Evolutionary conservation across 2,113 vertebrate species (phyloP), one percentile per base, ranked within the genome.

Genomic region (Heterochromis multidens): DNA sequence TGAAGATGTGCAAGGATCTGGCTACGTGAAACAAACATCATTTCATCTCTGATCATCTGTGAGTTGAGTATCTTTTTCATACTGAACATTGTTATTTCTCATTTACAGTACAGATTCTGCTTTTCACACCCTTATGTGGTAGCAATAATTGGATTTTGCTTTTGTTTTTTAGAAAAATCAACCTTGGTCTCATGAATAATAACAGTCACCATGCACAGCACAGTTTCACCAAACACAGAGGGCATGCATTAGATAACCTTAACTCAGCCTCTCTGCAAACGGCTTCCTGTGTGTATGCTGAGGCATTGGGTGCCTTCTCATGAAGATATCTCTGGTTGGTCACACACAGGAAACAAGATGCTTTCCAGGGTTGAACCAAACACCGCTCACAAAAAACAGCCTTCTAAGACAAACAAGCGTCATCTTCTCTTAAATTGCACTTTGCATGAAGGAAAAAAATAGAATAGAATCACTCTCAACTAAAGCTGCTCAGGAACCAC

Each of bases 321-420:
- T 59, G 57, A 82, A 90, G 57, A 84, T 85, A 60, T 83, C 85
- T 67, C 79, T 82, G 65, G 80, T 74, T 83, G 72, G 88, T 87
- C 87, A 52, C 81, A 89, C 77, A 80, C 90, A 92, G 92, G 91
- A 90, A 91, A 91, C 70, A 82, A 89, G 72, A 85, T 82, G 86
- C 80, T 90, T 88, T 87, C 33, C 54, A 90, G 62, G 83, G 82
- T 72, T 91, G 80, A 91, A 87, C 83, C 80, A 79, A 92, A 83
- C 40, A 23, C 58, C 0, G 79, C 31, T 72, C 11, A 82, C 60
- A 33, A 82, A 84, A 82, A 81, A 61, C 74, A 83, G 46, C 46
- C 35, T 85, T 63, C 62, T 33, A 43, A 80, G 31, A 83, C 27
- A 84, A 83, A 83, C 65, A 86, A 79, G 77, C 65, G 72, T 89